A percentile compares a stretch with the other conserved stretches of the same genome.
Conservation (phyloP, 53 echinoderm and acorn worm species). For the Apostichopus leukothele region DNA sequence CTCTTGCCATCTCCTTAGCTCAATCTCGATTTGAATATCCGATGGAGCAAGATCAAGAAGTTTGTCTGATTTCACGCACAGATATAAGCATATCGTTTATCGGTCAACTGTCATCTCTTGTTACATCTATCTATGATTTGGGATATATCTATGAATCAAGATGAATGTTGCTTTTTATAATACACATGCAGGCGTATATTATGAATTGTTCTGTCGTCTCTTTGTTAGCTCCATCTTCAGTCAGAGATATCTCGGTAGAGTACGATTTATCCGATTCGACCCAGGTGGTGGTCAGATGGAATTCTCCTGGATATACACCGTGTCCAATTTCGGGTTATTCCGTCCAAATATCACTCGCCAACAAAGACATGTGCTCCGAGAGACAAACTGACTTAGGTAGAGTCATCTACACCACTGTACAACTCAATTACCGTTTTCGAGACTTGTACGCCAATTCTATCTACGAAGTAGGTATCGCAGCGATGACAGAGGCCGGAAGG, state of each 20-base stretch:
- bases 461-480: slow-evolving; percentile 23
- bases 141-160: too few species aligned
- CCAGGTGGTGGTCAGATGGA: slow-evolving; percentile 31
- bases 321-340: slow-evolving; percentile 5
- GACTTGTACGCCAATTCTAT: slow-evolving; percentile 14
- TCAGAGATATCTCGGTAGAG: slow-evolving; percentile 34
- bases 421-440: slow-evolving; percentile 1
- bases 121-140: too few species aligned
- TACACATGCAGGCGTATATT: too few species aligned
- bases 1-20: too few species aligned
- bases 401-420: slow-evolving; percentile 5
- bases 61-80: too few species aligned
- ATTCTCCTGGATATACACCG: slow-evolving; percentile 25
- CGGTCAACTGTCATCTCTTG: too few species aligned
- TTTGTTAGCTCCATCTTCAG: slow-evolving; percentile 30
- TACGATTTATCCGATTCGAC: background rate
- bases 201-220: background rate
- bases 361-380: slow-evolving; percentile 35
- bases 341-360: background rate
- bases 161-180: background rate
- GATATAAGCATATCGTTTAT: too few species aligned
- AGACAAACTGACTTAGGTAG: background rate
- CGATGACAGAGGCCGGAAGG: slow-evolving; percentile 24
- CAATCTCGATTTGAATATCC: too few species aligned
- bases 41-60: too few species aligned